These are phyloP conservation scores for Margaritifera margaritifera DNA, from an alignment of 2,888 invertebrate species.

Conservation along the genomic window DNA sequence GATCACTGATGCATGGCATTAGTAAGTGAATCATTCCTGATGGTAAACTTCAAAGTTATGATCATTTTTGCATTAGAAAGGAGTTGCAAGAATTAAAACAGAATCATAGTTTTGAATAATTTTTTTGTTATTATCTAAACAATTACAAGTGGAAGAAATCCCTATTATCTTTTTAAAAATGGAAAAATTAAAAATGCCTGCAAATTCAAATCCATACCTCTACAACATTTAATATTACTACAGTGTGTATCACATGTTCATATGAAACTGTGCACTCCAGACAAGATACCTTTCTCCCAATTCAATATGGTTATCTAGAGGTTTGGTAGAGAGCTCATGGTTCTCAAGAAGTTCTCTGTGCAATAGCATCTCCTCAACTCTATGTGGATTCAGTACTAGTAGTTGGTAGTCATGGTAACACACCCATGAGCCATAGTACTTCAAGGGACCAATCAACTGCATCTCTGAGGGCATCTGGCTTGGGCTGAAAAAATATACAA, in stretches of 20 bases:
- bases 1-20: too few relatives aligned
- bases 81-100: too few relatives aligned
- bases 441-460: constrained; percentile 50
- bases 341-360: constrained; percentile 55
- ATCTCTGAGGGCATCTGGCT: constrained; percentile 10
- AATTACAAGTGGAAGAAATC: constrained; percentile 1
- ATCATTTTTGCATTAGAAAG: too few relatives aligned
- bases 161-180: not conserved
- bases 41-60: too few relatives aligned
- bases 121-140: not conserved
- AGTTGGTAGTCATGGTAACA: constrained; percentile 56
- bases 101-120: too few relatives aligned
- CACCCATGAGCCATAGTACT: constrained; percentile 59
- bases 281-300: constrained; percentile 46
- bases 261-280: too few relatives aligned
- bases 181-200: too few relatives aligned
- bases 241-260: too few relatives aligned
- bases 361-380: constrained; percentile 60
- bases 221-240: too few relatives aligned
- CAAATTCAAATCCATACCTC: too few relatives aligned
- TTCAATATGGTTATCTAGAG: constrained; percentile 43
- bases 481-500: constrained; percentile 25
- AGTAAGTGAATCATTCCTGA: too few relatives aligned
- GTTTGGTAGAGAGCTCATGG: constrained; percentile 46
- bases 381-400: constrained; percentile 54